These are phyloP conservation scores for Hemitrygon akajei DNA, from an alignment of 2,797 vertebrate species.

Conservation along the genomic window DNA sequence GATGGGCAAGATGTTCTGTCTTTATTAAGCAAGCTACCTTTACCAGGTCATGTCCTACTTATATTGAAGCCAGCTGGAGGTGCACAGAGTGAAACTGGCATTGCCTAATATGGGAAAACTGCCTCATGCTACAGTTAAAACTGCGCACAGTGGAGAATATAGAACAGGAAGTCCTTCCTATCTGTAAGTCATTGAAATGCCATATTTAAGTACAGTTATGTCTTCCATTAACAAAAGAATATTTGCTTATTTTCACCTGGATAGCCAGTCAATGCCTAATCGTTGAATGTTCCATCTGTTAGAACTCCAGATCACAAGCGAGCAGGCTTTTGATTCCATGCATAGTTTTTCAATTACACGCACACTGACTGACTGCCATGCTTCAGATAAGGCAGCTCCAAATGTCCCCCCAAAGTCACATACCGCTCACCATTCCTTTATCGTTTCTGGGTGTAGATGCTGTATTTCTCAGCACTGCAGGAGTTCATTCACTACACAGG, in stretches of 20 bases:
- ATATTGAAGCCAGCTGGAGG: background rate
- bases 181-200: background rate
- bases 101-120: background rate
- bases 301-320: background rate
- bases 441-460: too few species aligned
- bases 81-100: background rate
- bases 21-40: background rate
- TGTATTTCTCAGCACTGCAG: too few species aligned
- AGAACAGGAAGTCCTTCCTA: background rate
- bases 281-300: background rate
- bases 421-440: background rate
- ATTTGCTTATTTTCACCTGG: background rate
- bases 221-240: background rate
- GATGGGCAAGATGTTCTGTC: background rate
- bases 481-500: too few species aligned
- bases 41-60: background rate
- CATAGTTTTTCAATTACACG: too few species aligned
- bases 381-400: background rate
- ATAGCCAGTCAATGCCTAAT: background rate
- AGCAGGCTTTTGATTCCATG: background rate
- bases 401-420: background rate
- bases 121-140: background rate
- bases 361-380: too few species aligned
- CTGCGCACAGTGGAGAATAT: background rate
- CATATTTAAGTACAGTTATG: background rate